Conservation (phyloP, 2,797 vertebrate genomes). For the Cercopithecus petaurista region DNA sequence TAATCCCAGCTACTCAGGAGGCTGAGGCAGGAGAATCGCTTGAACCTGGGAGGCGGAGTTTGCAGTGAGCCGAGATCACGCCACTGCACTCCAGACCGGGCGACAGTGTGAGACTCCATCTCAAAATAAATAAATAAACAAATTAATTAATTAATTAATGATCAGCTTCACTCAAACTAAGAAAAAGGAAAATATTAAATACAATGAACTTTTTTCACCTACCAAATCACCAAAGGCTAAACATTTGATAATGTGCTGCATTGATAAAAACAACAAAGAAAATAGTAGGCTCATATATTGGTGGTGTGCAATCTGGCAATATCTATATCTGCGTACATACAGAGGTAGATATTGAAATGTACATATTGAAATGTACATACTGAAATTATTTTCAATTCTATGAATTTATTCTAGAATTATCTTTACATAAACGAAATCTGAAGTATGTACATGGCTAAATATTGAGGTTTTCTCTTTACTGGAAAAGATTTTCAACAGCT, state of each 20-base stretch:
- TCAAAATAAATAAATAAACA: too few relatives aligned
- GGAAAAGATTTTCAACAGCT: neutral
- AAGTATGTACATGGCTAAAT: neutral
- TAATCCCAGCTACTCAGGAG: too few relatives aligned
- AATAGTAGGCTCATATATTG: neutral
- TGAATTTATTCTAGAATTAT: neutral
- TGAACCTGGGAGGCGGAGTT: too few relatives aligned
- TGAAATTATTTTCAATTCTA: neutral
- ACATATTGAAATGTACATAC: too few relatives aligned
- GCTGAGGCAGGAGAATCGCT: too few relatives aligned
- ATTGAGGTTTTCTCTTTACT: neutral
- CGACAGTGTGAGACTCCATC: too few relatives aligned
- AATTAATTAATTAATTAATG: neutral
- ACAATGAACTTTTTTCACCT: neutral
- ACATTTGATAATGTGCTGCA: neutral
- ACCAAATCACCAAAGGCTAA: neutral
- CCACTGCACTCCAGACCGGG: too few relatives aligned
- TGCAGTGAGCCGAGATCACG: too few relatives aligned
- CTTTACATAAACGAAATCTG: neutral
- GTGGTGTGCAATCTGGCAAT: neutral
- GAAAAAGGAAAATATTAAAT: neutral
- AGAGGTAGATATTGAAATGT: neutral
- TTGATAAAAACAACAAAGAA: neutral
- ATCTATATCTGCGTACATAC: neutral
- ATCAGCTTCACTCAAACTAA: neutral